Evolutionary conservation across 92 coral and sea anemone species (phyloP).

Genomic region (Epizoanthus ramosus): DNA sequence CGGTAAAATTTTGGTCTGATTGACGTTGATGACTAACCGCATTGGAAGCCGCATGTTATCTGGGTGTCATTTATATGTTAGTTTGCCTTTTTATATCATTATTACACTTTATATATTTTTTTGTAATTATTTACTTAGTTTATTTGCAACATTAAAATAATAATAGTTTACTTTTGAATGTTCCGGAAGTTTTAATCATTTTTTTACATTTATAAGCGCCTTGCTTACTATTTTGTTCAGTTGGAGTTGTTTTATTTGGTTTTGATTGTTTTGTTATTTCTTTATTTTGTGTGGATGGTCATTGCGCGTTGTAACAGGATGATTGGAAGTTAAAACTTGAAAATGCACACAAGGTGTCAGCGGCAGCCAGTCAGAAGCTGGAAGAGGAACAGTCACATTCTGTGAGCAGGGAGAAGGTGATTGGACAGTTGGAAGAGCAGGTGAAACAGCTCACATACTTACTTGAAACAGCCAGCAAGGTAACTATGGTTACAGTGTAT

Average conservation of each 20-base stretch:
- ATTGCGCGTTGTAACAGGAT: conserved; percentile 26
- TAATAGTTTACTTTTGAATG: no score
- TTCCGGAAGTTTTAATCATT: no score
- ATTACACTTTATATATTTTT: no score
- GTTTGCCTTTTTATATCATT: no score
- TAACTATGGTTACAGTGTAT: not conserved
- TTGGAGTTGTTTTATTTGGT: not conserved
- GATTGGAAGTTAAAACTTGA: conserved; percentile 64
- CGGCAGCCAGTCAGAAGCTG: conserved; percentile 62
- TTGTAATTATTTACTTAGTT: no score
- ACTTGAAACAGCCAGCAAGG: conserved; percentile 75
- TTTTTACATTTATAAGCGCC: no score
- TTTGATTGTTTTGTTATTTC: not conserved
- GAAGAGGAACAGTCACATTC: conserved; percentile 63
- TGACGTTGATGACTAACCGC: no score
- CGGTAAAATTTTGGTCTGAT: no score
- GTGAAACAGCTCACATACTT: conserved; percentile 59
- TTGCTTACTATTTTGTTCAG: no score
- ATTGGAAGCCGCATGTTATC: no score
- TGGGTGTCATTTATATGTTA: no score
- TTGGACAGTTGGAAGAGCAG: conserved; percentile 65
- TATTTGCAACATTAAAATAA: no score
- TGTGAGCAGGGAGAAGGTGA: conserved; percentile 51
- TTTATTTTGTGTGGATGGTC: not conserved
- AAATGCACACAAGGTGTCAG: conserved; percentile 62